Conservation (phyloP, 2,113 vertebrate genomes). For the Thomomys bottae region DNA sequence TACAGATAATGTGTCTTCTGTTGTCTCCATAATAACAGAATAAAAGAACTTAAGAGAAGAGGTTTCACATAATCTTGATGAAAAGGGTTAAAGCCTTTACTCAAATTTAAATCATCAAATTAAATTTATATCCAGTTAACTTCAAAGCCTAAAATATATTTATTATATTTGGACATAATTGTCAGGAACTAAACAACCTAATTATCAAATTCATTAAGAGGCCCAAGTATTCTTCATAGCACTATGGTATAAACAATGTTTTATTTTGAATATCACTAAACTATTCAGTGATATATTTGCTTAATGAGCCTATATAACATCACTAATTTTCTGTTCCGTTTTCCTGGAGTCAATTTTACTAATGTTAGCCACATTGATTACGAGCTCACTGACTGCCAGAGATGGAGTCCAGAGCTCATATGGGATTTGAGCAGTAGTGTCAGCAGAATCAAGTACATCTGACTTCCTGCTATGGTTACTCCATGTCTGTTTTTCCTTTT, state of each 20-base stretch:
- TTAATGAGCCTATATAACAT: constrained; percentile 15
- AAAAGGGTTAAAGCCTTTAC: constrained; percentile 66
- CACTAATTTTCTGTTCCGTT: constrained; percentile 36
- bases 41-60: constrained; percentile 42
- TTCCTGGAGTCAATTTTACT: constrained; percentile 5
- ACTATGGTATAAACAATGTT: constrained; percentile 38
- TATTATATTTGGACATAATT: constrained; percentile 18
- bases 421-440: not conserved
- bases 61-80: constrained; percentile 68
- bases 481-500: not conserved
- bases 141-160: constrained; percentile 64
- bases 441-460: not conserved
- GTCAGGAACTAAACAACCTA: constrained; percentile 46
- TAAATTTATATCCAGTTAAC: constrained; percentile 61
- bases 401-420: not conserved
- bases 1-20: constrained; percentile 69
- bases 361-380: not conserved
- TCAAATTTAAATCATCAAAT: constrained; percentile 65
- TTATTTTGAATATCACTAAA: constrained; percentile 25
- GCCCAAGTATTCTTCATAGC: constrained; percentile 4
- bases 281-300: not conserved
- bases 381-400: constrained; percentile 1
- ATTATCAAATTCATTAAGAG: constrained; percentile 70
- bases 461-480: not conserved
- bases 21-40: constrained; percentile 81